Evolutionary conservation across 37 sponge, comb jelly and placozoan species (phyloP).

Genomic region (Cliona cf. orientalis): DNA sequence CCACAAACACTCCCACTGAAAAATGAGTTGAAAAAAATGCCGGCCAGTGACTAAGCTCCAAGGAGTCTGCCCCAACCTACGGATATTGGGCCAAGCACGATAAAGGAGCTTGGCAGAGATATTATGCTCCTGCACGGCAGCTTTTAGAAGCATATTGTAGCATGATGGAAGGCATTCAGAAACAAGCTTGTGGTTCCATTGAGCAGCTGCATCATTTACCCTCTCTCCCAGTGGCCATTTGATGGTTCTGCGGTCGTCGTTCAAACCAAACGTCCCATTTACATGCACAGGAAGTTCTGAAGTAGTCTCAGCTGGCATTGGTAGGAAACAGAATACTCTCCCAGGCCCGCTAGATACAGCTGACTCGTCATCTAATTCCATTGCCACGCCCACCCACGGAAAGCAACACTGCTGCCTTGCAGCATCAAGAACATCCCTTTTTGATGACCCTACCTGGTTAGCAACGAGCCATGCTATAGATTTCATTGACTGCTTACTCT

Average conservation of each 20-base stretch:
- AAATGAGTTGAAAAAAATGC: not conserved
- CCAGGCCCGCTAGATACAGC: not conserved
- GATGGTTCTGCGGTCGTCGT: conserved; percentile 49
- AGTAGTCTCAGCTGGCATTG: conserved; percentile 54
- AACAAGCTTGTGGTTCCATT: conserved; percentile 68
- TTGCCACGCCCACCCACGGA: conserved; percentile 59
- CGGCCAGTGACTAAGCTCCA: conserved; percentile 22
- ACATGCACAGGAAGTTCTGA: conserved; percentile 65
- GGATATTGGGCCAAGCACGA: conserved; percentile 42
- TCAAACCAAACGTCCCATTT: conserved; percentile 74
- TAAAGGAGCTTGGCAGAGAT: not conserved
- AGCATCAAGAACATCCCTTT: not conserved
- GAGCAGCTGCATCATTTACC: conserved; percentile 35
- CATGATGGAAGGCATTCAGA: conserved; percentile 49
- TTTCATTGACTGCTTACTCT: too few relatives aligned
- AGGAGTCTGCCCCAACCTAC: not conserved
- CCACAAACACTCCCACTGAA: not conserved
- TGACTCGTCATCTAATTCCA: conserved; percentile 4
- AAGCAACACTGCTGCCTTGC: conserved; percentile 23
- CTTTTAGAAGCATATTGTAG: conserved; percentile 34
- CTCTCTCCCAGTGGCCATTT: conserved; percentile 66
- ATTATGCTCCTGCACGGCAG: conserved; percentile 3
- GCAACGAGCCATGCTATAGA: conserved; percentile 32
- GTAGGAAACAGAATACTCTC: conserved; percentile 75
- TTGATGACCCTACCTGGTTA: conserved; percentile 26